Evolutionary conservation across 2,797 vertebrate species (phyloP).

Genomic region (Tokudaia muenninki): DNA sequence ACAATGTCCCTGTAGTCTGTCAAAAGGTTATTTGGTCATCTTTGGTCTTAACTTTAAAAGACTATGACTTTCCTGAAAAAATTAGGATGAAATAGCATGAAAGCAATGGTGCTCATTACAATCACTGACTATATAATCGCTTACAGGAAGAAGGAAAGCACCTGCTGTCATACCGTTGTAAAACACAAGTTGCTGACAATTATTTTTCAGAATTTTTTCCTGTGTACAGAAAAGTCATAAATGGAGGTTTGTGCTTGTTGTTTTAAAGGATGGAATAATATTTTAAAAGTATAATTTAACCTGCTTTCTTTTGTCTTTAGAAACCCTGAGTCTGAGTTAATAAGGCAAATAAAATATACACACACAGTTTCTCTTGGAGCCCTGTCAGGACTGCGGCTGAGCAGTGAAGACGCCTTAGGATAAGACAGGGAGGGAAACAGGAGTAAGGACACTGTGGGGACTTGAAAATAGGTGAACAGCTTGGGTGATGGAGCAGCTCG

Average conservation of each 20-base stretch:
- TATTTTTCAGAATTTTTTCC: slow-evolving; percentile 51
- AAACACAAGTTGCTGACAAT: background rate
- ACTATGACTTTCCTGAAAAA: slow-evolving; percentile 45
- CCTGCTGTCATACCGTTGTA: background rate
- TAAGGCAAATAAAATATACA: background rate
- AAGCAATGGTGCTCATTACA: background rate
- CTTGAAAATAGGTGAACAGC: background rate
- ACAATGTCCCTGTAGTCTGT: background rate
- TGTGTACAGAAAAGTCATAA: slow-evolving; percentile 9
- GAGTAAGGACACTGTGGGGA: background rate
- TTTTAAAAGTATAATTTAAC: slow-evolving; percentile 42
- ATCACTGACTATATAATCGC: background rate
- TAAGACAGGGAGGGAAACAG: slow-evolving; percentile 6
- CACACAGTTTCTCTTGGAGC: background rate
- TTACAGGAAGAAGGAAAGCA: background rate
- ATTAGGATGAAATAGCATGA: background rate
- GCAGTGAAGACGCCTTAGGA: background rate
- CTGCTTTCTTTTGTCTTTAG: slow-evolving; percentile 59
- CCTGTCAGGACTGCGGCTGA: background rate
- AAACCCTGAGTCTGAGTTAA: slow-evolving; percentile 43
- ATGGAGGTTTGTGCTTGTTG: slow-evolving; percentile 33
- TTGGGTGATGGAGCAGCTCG: slow-evolving; percentile 11
- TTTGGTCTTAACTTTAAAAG: slow-evolving; percentile 40
- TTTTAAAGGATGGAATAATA: background rate
- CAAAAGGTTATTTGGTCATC: background rate